Evolutionary conservation across 2,113 vertebrate species (phyloP).

Genomic region (Platycercus adscitus): DNA sequence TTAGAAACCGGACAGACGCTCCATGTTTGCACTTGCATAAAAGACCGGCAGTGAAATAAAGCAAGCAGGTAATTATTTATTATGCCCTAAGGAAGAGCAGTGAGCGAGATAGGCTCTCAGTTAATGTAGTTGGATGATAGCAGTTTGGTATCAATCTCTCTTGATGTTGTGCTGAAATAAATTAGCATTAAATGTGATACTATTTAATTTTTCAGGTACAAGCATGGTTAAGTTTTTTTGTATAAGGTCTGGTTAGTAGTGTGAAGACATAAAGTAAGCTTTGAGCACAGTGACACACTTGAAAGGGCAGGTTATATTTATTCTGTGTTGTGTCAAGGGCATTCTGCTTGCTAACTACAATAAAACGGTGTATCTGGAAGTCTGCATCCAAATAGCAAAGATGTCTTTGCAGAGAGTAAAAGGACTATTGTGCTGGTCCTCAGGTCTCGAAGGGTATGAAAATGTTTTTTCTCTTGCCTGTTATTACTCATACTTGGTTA

Average conservation of each 20-base stretch:
- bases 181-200: background rate
- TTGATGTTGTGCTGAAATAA: background rate
- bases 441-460: background rate
- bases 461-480: background rate
- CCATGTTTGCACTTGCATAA: background rate
- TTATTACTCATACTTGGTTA: conserved; percentile 43
- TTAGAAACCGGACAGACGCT: background rate
- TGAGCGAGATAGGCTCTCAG: background rate
- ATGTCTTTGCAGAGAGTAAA: conserved; percentile 44
- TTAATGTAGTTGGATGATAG: background rate
- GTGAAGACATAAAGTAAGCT: background rate
- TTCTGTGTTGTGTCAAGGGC: conserved; percentile 50
- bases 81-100: background rate
- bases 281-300: conserved; percentile 12
- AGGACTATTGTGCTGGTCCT: conserved; percentile 50
- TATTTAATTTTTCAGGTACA: background rate
- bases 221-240: background rate
- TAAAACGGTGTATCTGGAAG: conserved; percentile 32
- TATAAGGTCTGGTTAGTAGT: background rate
- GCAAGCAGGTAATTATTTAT: conserved; percentile 36
- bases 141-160: background rate
- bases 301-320: conserved; percentile 59
- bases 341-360: conserved; percentile 38
- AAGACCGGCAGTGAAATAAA: conserved; percentile 27
- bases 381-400: background rate